phyloP scores from a whole-genome alignment of 2,888 invertebrate genomes.

The Buathra laborator region DNA sequence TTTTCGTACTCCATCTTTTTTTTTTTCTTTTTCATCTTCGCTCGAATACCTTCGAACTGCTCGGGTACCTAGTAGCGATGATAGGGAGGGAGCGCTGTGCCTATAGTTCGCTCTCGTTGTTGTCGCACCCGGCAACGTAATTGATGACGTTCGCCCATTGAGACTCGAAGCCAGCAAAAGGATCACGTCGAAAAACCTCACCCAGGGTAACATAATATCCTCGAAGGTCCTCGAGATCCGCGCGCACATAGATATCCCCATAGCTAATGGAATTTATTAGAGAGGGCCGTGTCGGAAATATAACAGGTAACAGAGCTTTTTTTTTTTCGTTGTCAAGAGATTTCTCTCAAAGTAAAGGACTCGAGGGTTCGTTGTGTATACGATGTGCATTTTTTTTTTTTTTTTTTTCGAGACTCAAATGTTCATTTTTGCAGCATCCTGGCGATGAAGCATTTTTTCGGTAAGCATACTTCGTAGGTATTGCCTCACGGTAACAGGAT shows the following conservation, averaged over 20 bases:
- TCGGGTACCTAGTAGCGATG: not conserved
- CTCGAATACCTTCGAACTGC: conserved; percentile 19
- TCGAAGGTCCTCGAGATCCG: conserved; percentile 68
- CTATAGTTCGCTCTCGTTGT: conserved; percentile 69
- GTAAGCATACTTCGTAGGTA: too few relatives aligned
- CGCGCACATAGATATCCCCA: conserved; percentile 78
- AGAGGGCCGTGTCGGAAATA: conserved; percentile 68
- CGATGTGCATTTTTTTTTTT: too few relatives aligned
- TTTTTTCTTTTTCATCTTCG: conserved; percentile 17
- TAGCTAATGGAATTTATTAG: conserved; percentile 85
- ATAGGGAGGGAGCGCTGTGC: not conserved
- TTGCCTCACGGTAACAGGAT: too few relatives aligned
- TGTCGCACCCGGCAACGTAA: conserved; percentile 82
- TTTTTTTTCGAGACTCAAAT: too few relatives aligned
- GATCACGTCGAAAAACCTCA: conserved; percentile 70
- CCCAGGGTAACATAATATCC: conserved; percentile 81
- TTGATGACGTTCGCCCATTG: conserved; percentile 80
- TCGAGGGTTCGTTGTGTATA: conserved; percentile 8
- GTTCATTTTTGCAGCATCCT: too few relatives aligned
- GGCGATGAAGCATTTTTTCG: too few relatives aligned
- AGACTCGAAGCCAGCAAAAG: conserved; percentile 59
- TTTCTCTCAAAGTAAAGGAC: conserved; percentile 22
- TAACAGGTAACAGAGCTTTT: conserved; percentile 43
- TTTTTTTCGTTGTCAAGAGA: conserved; percentile 68
- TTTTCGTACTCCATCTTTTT: conserved; percentile 41